Percentiles rank a stretch among this genome's conserved stretches.
These are phyloP conservation scores for Sympetrum striolatum DNA, from an alignment of 2,888 invertebrate species.

Conservation along the genomic window DNA sequence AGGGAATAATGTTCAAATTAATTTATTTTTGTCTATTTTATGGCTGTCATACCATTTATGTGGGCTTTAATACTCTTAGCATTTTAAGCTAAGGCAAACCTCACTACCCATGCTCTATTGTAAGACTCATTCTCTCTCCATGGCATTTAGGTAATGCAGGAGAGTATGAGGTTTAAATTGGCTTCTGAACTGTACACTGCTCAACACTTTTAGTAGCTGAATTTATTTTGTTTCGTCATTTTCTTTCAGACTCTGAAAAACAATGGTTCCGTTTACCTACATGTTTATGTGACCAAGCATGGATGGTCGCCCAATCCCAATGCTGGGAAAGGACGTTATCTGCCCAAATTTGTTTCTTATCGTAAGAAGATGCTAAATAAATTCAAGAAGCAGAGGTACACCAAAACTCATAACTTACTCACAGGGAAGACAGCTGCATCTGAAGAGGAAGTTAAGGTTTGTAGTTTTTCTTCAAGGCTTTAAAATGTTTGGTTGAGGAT, in stretches of 20 bases:
- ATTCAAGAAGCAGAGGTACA: slow-evolving; percentile 85
- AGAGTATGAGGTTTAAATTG: too few relatives aligned
- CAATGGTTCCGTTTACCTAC: slow-evolving; percentile 94
- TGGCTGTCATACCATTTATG: too few relatives aligned
- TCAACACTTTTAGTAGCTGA: too few relatives aligned
- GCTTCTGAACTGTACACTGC: too few relatives aligned
- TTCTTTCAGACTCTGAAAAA: slow-evolving; percentile 67
- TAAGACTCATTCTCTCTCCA: too few relatives aligned
- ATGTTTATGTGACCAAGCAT: slow-evolving; percentile 82
- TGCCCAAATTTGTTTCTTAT: slow-evolving; percentile 74
- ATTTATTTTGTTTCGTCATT: not conserved
- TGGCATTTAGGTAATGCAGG: too few relatives aligned
- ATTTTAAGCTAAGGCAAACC: too few relatives aligned
- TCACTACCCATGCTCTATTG: too few relatives aligned
- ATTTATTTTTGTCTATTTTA: too few relatives aligned
- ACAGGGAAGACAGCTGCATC: slow-evolving; percentile 88
- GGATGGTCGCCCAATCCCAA: slow-evolving; percentile 85
- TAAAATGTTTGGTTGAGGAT: not conserved
- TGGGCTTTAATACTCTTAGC: too few relatives aligned
- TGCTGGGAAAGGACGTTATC: slow-evolving; percentile 69
- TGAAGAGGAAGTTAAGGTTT: slow-evolving; percentile 69
- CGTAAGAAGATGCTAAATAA: slow-evolving; percentile 85
- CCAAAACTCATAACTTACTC: slow-evolving; percentile 90
- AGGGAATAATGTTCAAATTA: too few relatives aligned
- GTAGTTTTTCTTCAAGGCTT: not conserved